Conservation (phyloP, 2,113 vertebrate genomes). For the Mixornis gularis region DNA sequence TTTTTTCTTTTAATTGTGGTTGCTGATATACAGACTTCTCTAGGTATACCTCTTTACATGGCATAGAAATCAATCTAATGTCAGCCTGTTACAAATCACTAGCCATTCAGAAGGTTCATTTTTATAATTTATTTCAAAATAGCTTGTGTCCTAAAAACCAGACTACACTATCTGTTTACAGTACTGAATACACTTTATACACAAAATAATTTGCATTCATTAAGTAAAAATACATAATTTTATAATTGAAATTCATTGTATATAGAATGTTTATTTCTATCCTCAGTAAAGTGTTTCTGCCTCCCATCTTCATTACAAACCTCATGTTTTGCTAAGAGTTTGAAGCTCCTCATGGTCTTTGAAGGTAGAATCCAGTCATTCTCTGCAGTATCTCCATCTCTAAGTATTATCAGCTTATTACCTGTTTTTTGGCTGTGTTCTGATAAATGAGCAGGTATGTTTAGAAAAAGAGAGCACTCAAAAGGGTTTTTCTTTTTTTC, state of each 20-base stretch:
- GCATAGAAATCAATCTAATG: neutral
- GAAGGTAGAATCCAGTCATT: neutral
- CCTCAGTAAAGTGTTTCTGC: neutral
- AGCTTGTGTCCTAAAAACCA: neutral
- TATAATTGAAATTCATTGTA: neutral
- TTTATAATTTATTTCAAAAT: neutral
- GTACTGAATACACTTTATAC: neutral
- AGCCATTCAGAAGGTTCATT: neutral
- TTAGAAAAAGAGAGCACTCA: neutral
- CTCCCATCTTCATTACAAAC: neutral
- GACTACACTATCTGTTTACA: neutral
- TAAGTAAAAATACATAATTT: neutral
- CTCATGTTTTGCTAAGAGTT: neutral
- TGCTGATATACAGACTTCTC: neutral
- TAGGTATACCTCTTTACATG: neutral
- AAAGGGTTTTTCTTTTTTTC: neutral
- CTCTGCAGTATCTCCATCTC: neutral
- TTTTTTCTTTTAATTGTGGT: neutral
- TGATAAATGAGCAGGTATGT: neutral
- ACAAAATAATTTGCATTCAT: neutral
- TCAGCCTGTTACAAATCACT: neutral
- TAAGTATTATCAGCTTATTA: neutral
- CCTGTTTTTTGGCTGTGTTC: neutral
- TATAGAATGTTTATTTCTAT: neutral
- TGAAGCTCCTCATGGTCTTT: neutral